Percentiles rank a stretch among this genome's conserved stretches.
Conservation (phyloP, 2,113 vertebrate genomes). For the Scytalopus superciliaris region DNA sequence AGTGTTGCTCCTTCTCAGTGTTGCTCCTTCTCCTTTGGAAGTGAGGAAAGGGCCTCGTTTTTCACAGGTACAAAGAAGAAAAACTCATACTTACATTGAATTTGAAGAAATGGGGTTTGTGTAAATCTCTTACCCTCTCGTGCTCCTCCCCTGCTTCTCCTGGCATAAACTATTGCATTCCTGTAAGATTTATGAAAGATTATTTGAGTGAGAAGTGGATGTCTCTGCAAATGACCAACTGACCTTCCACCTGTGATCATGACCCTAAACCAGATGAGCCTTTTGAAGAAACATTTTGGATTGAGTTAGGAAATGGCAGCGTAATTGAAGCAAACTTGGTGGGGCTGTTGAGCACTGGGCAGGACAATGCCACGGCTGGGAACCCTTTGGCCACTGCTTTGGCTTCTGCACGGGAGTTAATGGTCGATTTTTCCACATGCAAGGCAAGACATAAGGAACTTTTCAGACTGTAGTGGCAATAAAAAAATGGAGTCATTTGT, state of each 20-base stretch:
- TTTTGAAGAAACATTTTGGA: slow-evolving; percentile 26
- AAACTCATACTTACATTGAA: fast-evolving
- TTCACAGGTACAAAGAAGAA: background rate
- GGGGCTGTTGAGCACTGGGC: background rate
- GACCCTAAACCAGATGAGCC: slow-evolving; percentile 7
- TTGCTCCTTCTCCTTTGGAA: background rate
- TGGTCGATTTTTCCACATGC: background rate
- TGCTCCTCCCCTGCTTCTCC: background rate
- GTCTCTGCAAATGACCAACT: background rate
- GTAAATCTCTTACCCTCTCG: background rate
- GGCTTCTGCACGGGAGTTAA: background rate
- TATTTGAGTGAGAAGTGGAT: slow-evolving; percentile 20
- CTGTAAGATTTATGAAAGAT: slow-evolving; percentile 35
- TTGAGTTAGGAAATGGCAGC: slow-evolving; percentile 5
- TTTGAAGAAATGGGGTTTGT: background rate
- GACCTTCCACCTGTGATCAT: slow-evolving; percentile 15
- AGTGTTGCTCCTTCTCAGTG: background rate
- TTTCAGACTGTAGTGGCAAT: background rate
- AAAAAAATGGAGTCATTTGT: background rate
- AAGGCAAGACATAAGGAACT: background rate
- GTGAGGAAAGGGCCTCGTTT: background rate
- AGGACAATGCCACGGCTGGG: background rate
- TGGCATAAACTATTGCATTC: background rate
- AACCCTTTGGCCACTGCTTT: background rate
- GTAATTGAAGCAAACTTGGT: background rate